Percentiles rank a stretch among this genome's conserved stretches.
Conservation (phyloP, 2,888 invertebrate genomes). For the Caenorhabditis angaria region DNA sequence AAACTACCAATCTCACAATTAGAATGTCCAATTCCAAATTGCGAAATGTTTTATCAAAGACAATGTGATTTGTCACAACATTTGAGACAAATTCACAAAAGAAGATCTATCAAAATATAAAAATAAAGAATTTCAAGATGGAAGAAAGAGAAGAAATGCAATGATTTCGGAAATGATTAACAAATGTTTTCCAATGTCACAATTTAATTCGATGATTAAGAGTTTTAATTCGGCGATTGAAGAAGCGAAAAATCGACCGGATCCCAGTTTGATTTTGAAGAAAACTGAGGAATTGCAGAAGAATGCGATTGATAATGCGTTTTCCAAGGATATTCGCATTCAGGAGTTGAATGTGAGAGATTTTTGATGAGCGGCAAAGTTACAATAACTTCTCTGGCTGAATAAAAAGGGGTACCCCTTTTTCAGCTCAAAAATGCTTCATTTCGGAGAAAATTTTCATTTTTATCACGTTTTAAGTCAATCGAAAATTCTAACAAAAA, state of each 20-base stretch:
- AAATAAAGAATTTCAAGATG: constrained; percentile 13
- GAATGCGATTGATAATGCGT: too few relatives aligned
- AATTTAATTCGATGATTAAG: not conserved
- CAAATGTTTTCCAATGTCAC: constrained; percentile 29
- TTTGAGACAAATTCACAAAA: constrained; percentile 24
- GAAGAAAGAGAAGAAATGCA: constrained; percentile 14
- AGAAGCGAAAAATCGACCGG: not conserved
- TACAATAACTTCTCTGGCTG: too few relatives aligned
- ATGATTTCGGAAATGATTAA: constrained; percentile 11
- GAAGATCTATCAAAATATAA: constrained; percentile 5
- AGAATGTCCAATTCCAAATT: constrained; percentile 14
- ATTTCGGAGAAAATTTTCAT: too few relatives aligned
- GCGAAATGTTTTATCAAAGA: constrained; percentile 9
- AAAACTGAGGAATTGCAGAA: too few relatives aligned
- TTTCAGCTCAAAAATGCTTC: too few relatives aligned
- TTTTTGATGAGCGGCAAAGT: too few relatives aligned
- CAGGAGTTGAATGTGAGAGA: too few relatives aligned
- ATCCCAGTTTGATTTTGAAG: too few relatives aligned
- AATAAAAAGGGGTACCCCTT: too few relatives aligned
- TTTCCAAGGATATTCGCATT: too few relatives aligned
- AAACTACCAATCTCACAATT: constrained; percentile 14
- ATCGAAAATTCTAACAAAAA: too few relatives aligned
- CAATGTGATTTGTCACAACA: constrained; percentile 24
- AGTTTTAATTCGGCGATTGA: not conserved
- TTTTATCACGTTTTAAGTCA: too few relatives aligned